Evolutionary conservation across 1,140 invertebrate species (phyloP).

Genomic region (Cydia amplana): DNA sequence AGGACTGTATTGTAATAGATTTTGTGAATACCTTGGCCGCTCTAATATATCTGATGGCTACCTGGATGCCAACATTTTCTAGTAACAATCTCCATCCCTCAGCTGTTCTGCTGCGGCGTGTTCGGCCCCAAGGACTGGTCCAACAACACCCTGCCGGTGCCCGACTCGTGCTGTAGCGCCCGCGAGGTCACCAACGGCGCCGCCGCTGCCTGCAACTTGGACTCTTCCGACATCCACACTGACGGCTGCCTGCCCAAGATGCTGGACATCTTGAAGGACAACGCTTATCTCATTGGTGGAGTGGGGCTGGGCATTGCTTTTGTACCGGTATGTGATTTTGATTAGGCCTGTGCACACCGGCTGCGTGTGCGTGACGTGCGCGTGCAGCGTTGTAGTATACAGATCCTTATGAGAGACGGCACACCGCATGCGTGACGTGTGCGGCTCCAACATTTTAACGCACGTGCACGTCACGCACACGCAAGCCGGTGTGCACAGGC

Average conservation of each 20-base stretch:
- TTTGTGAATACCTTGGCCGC: too few species aligned
- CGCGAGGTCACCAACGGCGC: constrained; percentile 79
- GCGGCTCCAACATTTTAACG: too few species aligned
- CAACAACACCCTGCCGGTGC: constrained; percentile 81
- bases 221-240: constrained; percentile 50
- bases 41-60: too few species aligned
- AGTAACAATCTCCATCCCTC: constrained; percentile 43
- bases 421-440: too few species aligned
- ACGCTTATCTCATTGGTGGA: constrained; percentile 86
- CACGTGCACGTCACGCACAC: too few species aligned
- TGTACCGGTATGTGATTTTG: constrained; percentile 87
- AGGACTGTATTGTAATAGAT: too few species aligned
- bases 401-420: too few species aligned
- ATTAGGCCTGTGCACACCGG: too few species aligned
- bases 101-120: constrained; percentile 91
- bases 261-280: constrained; percentile 82
- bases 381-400: too few species aligned
- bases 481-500: too few species aligned
- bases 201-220: constrained; percentile 58
- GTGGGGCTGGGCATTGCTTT: constrained; percentile 89
- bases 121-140: constrained; percentile 85
- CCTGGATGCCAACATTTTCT: too few species aligned
- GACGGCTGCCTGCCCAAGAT: constrained; percentile 85
- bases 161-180: constrained; percentile 85
- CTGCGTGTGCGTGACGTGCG: too few species aligned